phyloP scores from a whole-genome alignment of 2,113 vertebrate species.

The Coptodon bakossiorum region DNA sequence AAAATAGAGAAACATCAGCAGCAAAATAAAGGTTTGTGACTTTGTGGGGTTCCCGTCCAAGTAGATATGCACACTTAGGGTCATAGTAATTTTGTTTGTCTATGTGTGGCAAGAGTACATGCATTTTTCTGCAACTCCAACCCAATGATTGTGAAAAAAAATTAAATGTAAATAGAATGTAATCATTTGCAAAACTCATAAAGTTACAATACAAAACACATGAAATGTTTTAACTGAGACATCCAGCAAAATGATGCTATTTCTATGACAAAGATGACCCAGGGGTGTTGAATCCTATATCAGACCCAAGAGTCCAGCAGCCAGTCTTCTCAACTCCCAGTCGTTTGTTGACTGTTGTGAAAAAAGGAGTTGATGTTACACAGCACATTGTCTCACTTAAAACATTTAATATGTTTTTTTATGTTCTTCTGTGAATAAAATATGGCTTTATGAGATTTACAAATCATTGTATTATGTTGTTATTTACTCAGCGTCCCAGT shows the following conservation, averaged over 20 bases:
- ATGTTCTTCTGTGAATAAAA: background rate
- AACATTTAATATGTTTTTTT: background rate
- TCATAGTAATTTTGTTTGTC: background rate
- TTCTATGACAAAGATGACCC: background rate
- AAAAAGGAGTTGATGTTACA: background rate
- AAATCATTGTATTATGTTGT: background rate
- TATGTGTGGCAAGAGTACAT: background rate
- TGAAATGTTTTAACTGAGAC: background rate
- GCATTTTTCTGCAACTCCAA: background rate
- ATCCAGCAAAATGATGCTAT: background rate
- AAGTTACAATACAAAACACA: background rate
- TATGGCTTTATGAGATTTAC: background rate
- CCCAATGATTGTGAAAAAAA: accelerated
- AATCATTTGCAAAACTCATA: background rate
- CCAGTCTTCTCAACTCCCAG: background rate
- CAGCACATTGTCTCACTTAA: background rate
- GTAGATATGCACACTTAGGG: background rate
- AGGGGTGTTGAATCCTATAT: background rate
- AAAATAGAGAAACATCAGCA: background rate
- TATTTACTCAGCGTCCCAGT: background rate
- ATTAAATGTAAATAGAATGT: background rate
- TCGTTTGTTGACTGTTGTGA: background rate
- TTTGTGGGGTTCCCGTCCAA: background rate
- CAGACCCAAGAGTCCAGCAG: background rate
- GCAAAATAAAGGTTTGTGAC: background rate